Base-by-base conservation (phyloP, 2,888 invertebrate species). In the Noctua comes region DNA sequence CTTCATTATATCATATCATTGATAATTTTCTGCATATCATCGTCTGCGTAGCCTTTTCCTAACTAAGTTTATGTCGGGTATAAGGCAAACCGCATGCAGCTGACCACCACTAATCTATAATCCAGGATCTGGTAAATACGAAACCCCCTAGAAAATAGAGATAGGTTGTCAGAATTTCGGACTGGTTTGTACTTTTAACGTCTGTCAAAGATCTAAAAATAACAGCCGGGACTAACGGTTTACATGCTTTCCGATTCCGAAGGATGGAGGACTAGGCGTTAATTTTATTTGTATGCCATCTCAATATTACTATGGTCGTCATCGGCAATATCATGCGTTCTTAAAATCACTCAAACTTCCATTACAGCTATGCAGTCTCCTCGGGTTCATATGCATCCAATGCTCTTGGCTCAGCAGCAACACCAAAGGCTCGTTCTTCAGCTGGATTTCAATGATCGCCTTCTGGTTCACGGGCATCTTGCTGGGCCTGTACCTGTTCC, bases 381-480 rank as follows among this genome's bases (percentile, higher is more conserved):
- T 99, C 73, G 98, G 98, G 11, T 99, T 99, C 94, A 98, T 99
- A 88, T 98, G 98, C 93, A 98, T 98, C 82, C 97, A 98, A 91
- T 97, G 97, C 82, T 97, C 98, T 1, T 90, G 90, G 27, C 93
- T 95, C 73, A 97, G 97, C 85, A 93, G 93, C 84, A 92, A 95
- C 69, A 96, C 97, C 75, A 97, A 97, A 83, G 98, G 98, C 71
- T 97, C 97, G 76, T 98, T 97, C 97, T 98, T 98, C 95, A 98
- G 97, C 92, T 98, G 98, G 91, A 98, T 99, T 73, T 97, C 99
- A 0, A 98, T 98, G 98, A 97, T 97, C 31, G 99, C 98, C 31
- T 98, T 99, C 93, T 98, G 98, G 98, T 98, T 98, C 91, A 98
- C 98, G 11, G 98, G 98, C 59, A 97, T 98, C 85, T 95, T 99